These are phyloP conservation scores for Limonius californicus DNA, from an alignment of 1,140 invertebrate genomes.

Conservation along the genomic window DNA sequence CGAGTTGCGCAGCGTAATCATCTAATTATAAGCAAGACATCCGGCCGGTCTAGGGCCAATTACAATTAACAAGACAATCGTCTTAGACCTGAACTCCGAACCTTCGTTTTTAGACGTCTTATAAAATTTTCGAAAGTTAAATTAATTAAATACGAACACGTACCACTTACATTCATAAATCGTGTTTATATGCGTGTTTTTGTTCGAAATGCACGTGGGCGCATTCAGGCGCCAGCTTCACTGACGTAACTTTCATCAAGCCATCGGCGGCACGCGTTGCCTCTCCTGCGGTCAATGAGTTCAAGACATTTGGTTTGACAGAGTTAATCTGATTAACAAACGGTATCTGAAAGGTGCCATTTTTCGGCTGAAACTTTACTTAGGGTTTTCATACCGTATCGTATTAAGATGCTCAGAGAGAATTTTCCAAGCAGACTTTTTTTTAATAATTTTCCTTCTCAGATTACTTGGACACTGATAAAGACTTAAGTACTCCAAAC, in stretches of 20 bases:
- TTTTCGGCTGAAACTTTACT: too few relatives aligned
- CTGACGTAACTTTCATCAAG: slow-evolving; percentile 27
- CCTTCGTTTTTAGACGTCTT: neutral
- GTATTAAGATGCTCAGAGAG: too few relatives aligned
- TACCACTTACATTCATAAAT: slow-evolving; percentile 19
- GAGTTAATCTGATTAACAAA: too few relatives aligned
- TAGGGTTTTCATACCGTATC: too few relatives aligned
- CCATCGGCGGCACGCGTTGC: slow-evolving; percentile 22
- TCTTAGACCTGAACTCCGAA: slow-evolving; percentile 1
- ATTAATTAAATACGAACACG: slow-evolving; percentile 18
- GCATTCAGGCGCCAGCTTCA: slow-evolving; percentile 24
- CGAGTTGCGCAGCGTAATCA: slow-evolving; percentile 4
- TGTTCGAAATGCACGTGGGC: slow-evolving; percentile 16
- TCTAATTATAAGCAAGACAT: slow-evolving; percentile 23
- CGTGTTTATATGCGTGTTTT: slow-evolving; percentile 21
- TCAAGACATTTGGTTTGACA: slow-evolving; percentile 16
- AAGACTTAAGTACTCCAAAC: too few relatives aligned
- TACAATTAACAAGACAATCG: neutral
- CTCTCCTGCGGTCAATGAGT: slow-evolving; percentile 25
- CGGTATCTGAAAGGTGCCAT: too few relatives aligned
- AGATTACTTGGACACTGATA: too few relatives aligned
- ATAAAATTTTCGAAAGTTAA: slow-evolving; percentile 15
- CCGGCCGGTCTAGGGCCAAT: neutral
- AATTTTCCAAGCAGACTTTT: too few relatives aligned
- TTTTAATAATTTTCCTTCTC: too few relatives aligned